A percentile compares a stretch with the other conserved stretches of the same genome.
phyloP scores from a whole-genome alignment of 2,888 invertebrate genomes.

The Gymnocheta viridis region DNA sequence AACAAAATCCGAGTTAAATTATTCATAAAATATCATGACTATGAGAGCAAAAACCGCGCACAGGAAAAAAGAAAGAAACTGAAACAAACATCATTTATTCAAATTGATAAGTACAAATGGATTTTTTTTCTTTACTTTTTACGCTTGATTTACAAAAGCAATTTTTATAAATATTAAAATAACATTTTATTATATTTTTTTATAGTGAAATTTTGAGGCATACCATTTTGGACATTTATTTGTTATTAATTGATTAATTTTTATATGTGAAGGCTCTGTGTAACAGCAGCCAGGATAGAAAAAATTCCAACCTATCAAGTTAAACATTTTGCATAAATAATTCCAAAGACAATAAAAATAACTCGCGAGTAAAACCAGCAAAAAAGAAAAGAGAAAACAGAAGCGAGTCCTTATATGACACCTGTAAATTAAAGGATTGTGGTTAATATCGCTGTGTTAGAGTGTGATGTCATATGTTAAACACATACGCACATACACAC shows the following conservation, averaged over 20 bases:
- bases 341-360: slow-evolving; percentile 68
- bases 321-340: slow-evolving; percentile 69
- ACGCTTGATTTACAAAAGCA: background rate
- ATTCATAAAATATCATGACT: slow-evolving; percentile 62
- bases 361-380: slow-evolving; percentile 52
- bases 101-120: slow-evolving; percentile 66
- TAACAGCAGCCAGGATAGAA: background rate
- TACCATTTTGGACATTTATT: slow-evolving; percentile 57
- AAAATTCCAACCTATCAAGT: slow-evolving; percentile 53
- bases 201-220: slow-evolving; percentile 22
- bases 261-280: slow-evolving; percentile 2
- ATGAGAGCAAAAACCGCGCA: background rate
- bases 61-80: slow-evolving; percentile 3
- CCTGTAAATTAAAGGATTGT: slow-evolving; percentile 70
- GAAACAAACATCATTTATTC: slow-evolving; percentile 53
- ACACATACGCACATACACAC: background rate
- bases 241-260: slow-evolving; percentile 70
- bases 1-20: slow-evolving; percentile 53
- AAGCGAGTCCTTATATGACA: slow-evolving; percentile 59
- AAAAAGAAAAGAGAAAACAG: background rate
- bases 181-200: slow-evolving; percentile 39
- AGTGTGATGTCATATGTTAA: slow-evolving; percentile 29
- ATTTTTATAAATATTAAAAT: slow-evolving; percentile 66
- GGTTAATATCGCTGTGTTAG: slow-evolving; percentile 38
- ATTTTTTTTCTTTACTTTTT: slow-evolving; percentile 24